A percentile compares a stretch with the other conserved stretches of the same genome.
Conservation (phyloP, 2,113 vertebrate species). For the Coptodon rendalli region DNA sequence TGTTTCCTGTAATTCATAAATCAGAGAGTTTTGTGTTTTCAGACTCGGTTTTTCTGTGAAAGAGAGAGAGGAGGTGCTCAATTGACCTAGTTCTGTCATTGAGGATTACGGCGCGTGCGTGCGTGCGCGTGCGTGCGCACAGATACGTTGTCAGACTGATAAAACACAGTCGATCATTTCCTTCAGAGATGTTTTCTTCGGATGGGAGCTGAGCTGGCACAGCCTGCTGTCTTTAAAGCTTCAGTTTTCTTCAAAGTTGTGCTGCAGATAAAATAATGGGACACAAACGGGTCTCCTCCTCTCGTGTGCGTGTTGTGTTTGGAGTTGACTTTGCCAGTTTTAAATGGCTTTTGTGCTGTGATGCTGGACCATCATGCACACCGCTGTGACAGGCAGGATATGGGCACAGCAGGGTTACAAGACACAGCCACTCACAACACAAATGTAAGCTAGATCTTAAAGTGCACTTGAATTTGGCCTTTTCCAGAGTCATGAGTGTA, state of each 20-base stretch:
- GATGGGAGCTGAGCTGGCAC: background rate
- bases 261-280: background rate
- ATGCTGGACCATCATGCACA: background rate
- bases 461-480: background rate
- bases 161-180: background rate
- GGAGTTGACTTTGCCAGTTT: background rate
- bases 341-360: background rate
- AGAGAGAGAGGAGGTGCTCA: constrained; percentile 42
- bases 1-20: background rate
- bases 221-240: background rate
- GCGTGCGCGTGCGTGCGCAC: background rate
- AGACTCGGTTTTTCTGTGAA: background rate
- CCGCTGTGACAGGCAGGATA: constrained; percentile 54
- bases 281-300: background rate
- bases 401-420: constrained; percentile 50
- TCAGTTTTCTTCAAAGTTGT: background rate
- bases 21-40: constrained; percentile 49
- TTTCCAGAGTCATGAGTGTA: background rate
- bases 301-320: background rate
- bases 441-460: background rate
- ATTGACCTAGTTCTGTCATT: constrained; percentile 76
- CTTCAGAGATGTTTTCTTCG: background rate
- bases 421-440: background rate
- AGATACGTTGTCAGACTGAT: background rate
- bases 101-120: constrained; percentile 47